Evolutionary conservation across 92 coral and sea anemone genomes (phyloP).

Genomic region (Phymanthus crucifer): DNA sequence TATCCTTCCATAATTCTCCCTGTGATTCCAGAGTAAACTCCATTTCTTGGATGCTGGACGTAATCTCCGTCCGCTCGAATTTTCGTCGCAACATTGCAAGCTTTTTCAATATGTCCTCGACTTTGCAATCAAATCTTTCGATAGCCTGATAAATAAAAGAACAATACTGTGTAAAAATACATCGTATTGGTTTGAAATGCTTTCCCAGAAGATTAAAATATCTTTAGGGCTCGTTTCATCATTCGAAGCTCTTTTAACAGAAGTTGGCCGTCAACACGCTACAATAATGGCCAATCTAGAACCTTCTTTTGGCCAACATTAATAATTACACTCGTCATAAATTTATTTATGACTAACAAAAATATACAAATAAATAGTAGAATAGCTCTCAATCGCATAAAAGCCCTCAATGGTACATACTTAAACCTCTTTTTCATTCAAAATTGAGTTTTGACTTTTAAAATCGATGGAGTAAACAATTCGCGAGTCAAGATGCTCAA

Average conservation of each 20-base stretch:
- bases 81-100: slow-evolving; percentile 57
- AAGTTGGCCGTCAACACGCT: background rate
- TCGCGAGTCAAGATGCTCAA: background rate
- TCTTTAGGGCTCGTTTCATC: background rate
- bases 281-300: background rate
- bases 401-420: background rate
- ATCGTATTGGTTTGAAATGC: background rate
- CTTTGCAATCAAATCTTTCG: slow-evolving; percentile 81
- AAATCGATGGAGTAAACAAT: background rate
- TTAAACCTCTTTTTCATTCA: background rate
- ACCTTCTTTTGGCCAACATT: background rate
- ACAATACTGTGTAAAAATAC: background rate
- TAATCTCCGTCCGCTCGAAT: slow-evolving; percentile 66
- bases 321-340: background rate
- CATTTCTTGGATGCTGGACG: slow-evolving; percentile 73
- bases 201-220: background rate
- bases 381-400: background rate
- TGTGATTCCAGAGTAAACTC: slow-evolving; percentile 75
- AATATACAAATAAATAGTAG: background rate
- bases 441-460: background rate
- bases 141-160: slow-evolving; percentile 69
- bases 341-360: background rate
- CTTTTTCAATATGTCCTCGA: slow-evolving; percentile 51
- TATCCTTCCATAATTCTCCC: slow-evolving; percentile 93
- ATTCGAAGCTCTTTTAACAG: too few species aligned